A percentile compares a stretch with the other conserved stretches of the same genome.
Conservation (phyloP, 2,797 vertebrate species). For the Triplophysa bombifrons region DNA sequence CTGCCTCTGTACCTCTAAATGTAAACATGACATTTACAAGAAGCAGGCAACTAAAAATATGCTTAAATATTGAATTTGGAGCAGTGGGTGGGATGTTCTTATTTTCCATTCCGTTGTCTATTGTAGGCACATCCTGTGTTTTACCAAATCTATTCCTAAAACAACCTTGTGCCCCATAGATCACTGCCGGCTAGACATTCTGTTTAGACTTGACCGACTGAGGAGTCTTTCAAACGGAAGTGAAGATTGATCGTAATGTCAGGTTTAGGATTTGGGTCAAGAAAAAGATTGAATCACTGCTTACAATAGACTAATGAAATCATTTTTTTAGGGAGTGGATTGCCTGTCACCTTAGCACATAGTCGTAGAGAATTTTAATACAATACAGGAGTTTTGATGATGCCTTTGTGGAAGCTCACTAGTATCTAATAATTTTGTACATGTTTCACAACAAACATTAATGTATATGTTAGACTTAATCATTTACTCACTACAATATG, state of each 20-base stretch:
- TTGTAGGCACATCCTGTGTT: constrained; percentile 58
- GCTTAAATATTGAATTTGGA: constrained; percentile 20
- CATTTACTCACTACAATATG: background rate
- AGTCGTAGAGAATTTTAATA: no score
- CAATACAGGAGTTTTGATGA: no score
- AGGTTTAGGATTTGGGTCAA: background rate
- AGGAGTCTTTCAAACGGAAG: constrained; percentile 17
- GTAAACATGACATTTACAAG: background rate
- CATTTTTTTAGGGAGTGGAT: background rate
- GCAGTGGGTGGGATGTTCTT: background rate
- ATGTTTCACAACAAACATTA: no score
- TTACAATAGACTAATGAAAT: background rate
- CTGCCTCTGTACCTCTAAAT: no score
- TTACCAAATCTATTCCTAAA: constrained; percentile 36
- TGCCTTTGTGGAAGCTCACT: no score
- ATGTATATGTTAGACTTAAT: background rate
- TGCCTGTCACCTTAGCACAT: background rate
- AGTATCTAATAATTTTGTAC: no score
- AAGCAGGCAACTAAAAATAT: constrained; percentile 3
- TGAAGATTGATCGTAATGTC: background rate
- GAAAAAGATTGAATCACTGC: background rate
- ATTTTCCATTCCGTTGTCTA: constrained; percentile 32
- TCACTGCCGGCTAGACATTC: constrained; percentile 57
- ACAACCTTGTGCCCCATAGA: constrained; percentile 42
- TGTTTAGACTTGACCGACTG: constrained; percentile 50